Conservation (phyloP, 30 jellyfish, hydroid and myxozoan genomes). For the Aurelia sp. region DNA sequence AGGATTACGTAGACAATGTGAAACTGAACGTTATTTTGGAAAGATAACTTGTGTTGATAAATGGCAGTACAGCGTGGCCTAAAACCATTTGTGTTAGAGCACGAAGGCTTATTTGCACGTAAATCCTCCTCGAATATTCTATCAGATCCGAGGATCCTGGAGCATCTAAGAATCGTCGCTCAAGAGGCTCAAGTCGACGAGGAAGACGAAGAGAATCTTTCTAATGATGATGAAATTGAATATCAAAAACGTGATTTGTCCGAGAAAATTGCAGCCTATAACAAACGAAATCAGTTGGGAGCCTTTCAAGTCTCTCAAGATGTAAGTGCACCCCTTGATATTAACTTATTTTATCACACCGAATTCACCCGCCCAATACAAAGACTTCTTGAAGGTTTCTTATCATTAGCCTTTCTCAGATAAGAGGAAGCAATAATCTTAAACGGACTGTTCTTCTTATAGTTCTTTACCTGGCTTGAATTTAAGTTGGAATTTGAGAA, state of each 20-base stretch:
- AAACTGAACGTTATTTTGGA: background rate
- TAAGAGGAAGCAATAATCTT: too few species aligned
- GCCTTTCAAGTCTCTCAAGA: constrained; percentile 72
- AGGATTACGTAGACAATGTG: background rate
- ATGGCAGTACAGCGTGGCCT: constrained; percentile 51
- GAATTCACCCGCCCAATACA: too few species aligned
- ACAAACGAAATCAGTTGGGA: constrained; percentile 75
- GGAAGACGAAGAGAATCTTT: constrained; percentile 51
- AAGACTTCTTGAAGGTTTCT: too few species aligned
- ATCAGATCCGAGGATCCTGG: constrained; percentile 81
- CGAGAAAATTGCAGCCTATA: constrained; percentile 61
- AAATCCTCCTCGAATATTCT: constrained; percentile 72
- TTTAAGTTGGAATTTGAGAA: too few species aligned
- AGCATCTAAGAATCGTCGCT: constrained; percentile 75
- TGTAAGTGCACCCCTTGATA: constrained; percentile 19
- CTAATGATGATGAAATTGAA: constrained; percentile 66
- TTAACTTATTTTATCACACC: too few species aligned
- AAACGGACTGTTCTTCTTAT: too few species aligned
- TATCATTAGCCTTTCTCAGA: too few species aligned
- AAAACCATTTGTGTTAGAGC: constrained; percentile 56
- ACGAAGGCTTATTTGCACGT: constrained; percentile 78
- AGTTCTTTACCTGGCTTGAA: too few species aligned
- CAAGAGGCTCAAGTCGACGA: constrained; percentile 73
- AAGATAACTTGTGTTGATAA: background rate
- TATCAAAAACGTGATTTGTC: constrained; percentile 47